These are phyloP conservation scores for Oreochromis spilurus DNA, from an alignment of 2,113 vertebrate species.

Conservation along the genomic window DNA sequence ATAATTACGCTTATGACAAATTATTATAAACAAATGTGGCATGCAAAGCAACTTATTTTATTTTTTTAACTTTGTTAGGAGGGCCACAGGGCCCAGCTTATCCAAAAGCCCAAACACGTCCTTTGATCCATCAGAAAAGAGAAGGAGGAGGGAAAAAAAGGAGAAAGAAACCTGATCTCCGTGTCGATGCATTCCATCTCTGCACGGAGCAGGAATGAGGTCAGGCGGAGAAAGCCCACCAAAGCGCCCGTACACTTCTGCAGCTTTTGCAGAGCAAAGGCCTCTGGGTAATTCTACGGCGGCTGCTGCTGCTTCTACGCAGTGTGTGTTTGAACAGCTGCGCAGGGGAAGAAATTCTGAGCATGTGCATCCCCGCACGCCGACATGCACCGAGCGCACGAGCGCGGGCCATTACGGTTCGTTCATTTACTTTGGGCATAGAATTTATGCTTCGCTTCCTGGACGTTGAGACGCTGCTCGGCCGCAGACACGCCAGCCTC, in stretches of 20 bases:
- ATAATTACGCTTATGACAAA: conserved; percentile 14
- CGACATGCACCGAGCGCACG: background rate
- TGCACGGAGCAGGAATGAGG: conserved; percentile 28
- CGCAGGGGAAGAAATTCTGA: conserved; percentile 16
- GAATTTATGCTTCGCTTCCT: conserved; percentile 39
- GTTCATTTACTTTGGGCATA: conserved; percentile 42
- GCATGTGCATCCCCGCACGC: conserved; percentile 7
- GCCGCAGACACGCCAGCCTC: conserved; percentile 40
- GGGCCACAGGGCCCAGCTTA: conserved; percentile 7
- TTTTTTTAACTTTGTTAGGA: background rate
- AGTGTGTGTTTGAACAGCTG: conserved; percentile 60
- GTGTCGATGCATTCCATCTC: conserved; percentile 48
- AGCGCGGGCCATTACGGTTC: background rate
- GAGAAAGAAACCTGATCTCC: conserved; percentile 53
- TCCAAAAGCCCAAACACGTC: conserved; percentile 45
- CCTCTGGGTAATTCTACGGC: conserved; percentile 27
- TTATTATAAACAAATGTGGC: conserved; percentile 17
- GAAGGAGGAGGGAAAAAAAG: background rate
- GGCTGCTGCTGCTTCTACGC: background rate
- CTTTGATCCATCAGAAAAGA: conserved; percentile 65
- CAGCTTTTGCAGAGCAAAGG: conserved; percentile 25
- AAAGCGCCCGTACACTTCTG: conserved; percentile 10
- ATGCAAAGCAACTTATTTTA: conserved; percentile 10
- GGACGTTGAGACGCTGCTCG: conserved; percentile 27
- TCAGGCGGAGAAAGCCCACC: conserved; percentile 44